A percentile compares a stretch with the other conserved stretches of the same genome.
Evolutionary conservation across 2,888 invertebrate genomes (phyloP).

Genomic region (Podotricha telesiphe): DNA sequence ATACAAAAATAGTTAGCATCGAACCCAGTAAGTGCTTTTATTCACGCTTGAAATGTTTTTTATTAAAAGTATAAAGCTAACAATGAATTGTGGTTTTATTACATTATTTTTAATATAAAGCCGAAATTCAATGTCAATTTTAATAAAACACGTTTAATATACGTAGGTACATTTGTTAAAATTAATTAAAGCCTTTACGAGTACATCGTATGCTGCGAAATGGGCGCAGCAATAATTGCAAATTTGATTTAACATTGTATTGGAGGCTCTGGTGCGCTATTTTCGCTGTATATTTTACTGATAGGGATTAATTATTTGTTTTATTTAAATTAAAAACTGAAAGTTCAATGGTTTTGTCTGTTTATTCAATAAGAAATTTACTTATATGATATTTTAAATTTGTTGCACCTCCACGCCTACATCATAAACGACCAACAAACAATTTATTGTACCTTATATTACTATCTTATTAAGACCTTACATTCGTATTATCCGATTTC

Average conservation of each 20-base stretch:
- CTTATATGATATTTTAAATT: too few relatives aligned
- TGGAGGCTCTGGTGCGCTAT: not conserved
- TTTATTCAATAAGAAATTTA: not conserved
- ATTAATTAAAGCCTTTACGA: conserved; percentile 19
- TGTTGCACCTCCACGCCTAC: too few relatives aligned
- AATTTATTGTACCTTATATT: too few relatives aligned
- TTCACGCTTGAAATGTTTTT: too few relatives aligned
- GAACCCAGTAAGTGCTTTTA: too few relatives aligned
- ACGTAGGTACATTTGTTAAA: conserved; percentile 11
- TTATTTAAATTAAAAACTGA: too few relatives aligned
- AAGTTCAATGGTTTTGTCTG: not conserved
- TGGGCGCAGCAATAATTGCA: conserved; percentile 20
- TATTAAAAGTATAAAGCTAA: not conserved
- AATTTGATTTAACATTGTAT: conserved; percentile 24
- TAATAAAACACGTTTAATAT: conserved; percentile 14
- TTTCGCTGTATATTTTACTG: not conserved
- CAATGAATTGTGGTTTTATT: conserved; percentile 8
- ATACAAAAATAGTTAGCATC: too few relatives aligned
- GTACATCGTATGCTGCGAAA: conserved; percentile 16
- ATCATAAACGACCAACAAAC: too few relatives aligned
- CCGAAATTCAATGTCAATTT: conserved; percentile 6
- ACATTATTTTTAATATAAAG: not conserved
- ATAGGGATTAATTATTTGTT: not conserved
- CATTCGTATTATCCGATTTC: too few relatives aligned
- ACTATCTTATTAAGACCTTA: too few relatives aligned